These are phyloP conservation scores for Sander lucioperca DNA, from an alignment of 2,113 vertebrate species.

Conservation along the genomic window DNA sequence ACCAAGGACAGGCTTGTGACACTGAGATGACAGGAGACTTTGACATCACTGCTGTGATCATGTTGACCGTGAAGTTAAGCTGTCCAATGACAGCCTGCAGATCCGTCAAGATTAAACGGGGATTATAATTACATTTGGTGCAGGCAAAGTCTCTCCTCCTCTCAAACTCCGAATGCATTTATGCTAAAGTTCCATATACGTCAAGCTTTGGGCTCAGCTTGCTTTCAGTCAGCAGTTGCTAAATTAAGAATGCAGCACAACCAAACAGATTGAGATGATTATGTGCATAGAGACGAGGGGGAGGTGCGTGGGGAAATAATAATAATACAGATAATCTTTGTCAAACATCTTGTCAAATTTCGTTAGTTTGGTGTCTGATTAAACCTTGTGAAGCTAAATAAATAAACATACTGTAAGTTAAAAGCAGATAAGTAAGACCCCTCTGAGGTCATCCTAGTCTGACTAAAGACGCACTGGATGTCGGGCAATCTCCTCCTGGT, in stretches of 20 bases:
- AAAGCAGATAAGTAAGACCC: too few relatives aligned
- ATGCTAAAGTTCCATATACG: conserved; percentile 25
- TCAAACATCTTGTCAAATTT: too few relatives aligned
- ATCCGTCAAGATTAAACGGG: conserved; percentile 33
- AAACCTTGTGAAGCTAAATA: too few relatives aligned
- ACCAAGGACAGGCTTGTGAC: background rate
- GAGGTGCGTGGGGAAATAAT: background rate
- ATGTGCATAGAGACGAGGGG: background rate
- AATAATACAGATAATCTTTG: background rate
- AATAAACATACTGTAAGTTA: too few relatives aligned
- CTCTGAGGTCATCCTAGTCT: too few relatives aligned
- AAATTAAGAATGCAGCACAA: conserved; percentile 44
- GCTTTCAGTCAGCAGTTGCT: conserved; percentile 45
- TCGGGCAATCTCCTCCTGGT: too few relatives aligned
- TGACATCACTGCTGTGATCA: background rate
- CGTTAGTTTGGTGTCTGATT: background rate
- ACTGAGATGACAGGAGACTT: background rate
- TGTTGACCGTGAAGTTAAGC: conserved; percentile 11
- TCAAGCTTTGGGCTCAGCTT: conserved; percentile 19
- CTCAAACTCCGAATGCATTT: conserved; percentile 27
- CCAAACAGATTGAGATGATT: conserved; percentile 29
- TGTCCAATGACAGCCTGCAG: conserved; percentile 11
- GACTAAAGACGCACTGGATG: too few relatives aligned
- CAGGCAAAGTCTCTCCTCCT: conserved; percentile 31
- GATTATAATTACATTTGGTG: conserved; percentile 58